Evolutionary conservation across 1,140 invertebrate genomes (phyloP).

Genomic region (Drosophila kohkoa): DNA sequence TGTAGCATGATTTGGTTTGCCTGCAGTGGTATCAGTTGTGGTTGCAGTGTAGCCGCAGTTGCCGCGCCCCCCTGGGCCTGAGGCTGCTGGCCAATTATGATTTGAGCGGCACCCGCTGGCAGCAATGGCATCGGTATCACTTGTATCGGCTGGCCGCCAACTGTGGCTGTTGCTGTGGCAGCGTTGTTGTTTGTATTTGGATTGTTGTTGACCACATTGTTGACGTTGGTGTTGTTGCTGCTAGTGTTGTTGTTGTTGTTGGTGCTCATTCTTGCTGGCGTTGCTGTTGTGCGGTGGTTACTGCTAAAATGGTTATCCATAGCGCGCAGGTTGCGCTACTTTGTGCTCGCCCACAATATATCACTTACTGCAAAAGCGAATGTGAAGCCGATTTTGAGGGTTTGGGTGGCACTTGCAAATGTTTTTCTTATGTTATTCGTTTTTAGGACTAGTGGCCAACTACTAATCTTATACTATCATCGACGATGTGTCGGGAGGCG

Average conservation of each 20-base stretch:
- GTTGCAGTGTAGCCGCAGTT: slow-evolving; percentile 43
- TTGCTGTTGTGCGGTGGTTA: slow-evolving; percentile 57
- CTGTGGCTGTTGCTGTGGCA: slow-evolving; percentile 17
- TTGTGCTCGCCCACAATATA: slow-evolving; percentile 60
- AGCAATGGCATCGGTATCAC: slow-evolving; percentile 80
- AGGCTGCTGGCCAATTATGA: slow-evolving; percentile 75
- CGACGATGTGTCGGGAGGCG: slow-evolving; percentile 7
- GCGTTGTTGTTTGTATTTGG: slow-evolving; percentile 30
- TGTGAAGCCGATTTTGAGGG: slow-evolving; percentile 82
- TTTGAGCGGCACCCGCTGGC: slow-evolving; percentile 65
- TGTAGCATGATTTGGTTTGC: slow-evolving; percentile 80
- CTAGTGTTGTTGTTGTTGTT: slow-evolving; percentile 13
- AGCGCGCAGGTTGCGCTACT: slow-evolving; percentile 45
- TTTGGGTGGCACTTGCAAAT: slow-evolving; percentile 64
- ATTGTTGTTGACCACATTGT: slow-evolving; percentile 40
- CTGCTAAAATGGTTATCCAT: slow-evolving; percentile 77
- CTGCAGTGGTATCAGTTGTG: slow-evolving; percentile 73
- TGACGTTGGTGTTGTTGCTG: slow-evolving; percentile 34
- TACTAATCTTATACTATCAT: slow-evolving; percentile 63
- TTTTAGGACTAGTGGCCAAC: slow-evolving; percentile 55
- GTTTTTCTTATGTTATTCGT: slow-evolving; percentile 46
- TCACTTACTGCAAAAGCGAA: slow-evolving; percentile 84
- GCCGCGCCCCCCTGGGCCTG: slow-evolving; percentile 37
- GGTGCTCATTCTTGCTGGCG: slow-evolving; percentile 35
- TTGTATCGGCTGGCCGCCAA: slow-evolving; percentile 65